Conservation (phyloP, 2,888 invertebrate species). For the Heteromyza rotundicornis region DNA sequence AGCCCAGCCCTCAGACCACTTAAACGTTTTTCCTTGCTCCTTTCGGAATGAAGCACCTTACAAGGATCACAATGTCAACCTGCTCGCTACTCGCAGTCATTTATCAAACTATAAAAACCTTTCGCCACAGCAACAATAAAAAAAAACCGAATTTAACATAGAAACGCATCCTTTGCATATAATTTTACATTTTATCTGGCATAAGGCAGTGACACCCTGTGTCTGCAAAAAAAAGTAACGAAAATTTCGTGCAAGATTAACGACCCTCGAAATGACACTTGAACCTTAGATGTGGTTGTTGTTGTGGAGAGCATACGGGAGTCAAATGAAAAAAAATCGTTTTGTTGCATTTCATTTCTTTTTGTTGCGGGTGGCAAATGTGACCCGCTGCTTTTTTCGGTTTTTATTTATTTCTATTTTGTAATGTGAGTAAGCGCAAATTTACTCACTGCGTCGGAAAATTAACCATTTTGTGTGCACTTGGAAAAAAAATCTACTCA, state of each 20-base stretch:
- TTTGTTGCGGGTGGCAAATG: background rate
- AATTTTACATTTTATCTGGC: slow-evolving; percentile 7
- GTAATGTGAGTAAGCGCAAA: background rate
- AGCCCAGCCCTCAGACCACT: slow-evolving; percentile 23
- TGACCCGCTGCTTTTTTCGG: no score
- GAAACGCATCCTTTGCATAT: slow-evolving; percentile 11
- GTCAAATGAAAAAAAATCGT: background rate
- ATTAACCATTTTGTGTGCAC: no score
- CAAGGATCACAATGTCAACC: slow-evolving; percentile 27
- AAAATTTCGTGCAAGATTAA: slow-evolving; percentile 8
- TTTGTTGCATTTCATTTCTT: background rate
- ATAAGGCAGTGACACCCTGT: background rate
- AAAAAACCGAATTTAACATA: background rate
- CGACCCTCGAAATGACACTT: slow-evolving; percentile 3
- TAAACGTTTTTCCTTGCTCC: slow-evolving; percentile 28
- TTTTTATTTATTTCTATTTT: background rate
- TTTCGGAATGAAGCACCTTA: slow-evolving; percentile 8
- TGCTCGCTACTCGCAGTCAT: slow-evolving; percentile 29
- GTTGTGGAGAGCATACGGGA: no score
- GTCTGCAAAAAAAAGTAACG: background rate
- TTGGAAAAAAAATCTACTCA: no score
- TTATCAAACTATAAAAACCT: slow-evolving; percentile 35
- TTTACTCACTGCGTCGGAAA: no score
- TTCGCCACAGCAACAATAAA: slow-evolving; percentile 3
- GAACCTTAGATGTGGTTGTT: background rate